Percentiles rank a stretch among this genome's conserved stretches.
Conservation (phyloP, 2,888 invertebrate species). For the Achlya flavicornis region DNA sequence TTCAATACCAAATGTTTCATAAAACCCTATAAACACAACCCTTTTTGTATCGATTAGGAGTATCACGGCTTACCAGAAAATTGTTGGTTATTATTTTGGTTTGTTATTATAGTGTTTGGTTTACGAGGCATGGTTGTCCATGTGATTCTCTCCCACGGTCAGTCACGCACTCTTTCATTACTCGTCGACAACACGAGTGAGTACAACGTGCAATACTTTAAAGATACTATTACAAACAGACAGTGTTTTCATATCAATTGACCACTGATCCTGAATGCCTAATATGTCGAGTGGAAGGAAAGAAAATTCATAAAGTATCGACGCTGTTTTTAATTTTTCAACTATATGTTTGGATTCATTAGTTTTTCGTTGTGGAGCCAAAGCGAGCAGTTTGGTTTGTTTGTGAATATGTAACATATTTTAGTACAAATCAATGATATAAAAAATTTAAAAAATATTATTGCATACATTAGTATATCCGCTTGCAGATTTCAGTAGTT, state of each 20-base stretch:
- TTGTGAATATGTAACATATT: too few species aligned
- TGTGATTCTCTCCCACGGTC: conserved; percentile 46
- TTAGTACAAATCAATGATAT: too few species aligned
- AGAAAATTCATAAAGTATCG: too few species aligned
- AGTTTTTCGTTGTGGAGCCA: neutral
- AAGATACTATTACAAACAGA: neutral
- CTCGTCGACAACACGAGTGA: neutral
- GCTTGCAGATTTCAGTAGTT: too few species aligned
- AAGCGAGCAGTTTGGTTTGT: too few species aligned
- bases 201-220: neutral
- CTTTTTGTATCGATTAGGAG: conserved; percentile 39
- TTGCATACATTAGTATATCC: too few species aligned
- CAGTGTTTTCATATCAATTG: neutral
- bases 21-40: conserved; percentile 12
- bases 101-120: conserved; percentile 36
- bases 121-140: conserved; percentile 34
- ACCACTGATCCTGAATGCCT: too few species aligned
- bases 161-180: conserved; percentile 40
- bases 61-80: conserved; percentile 32
- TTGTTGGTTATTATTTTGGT: conserved; percentile 41
- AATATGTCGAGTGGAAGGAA: too few species aligned
- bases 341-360: too few species aligned
- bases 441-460: too few species aligned
- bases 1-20: neutral
- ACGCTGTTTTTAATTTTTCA: too few species aligned